Evolutionary conservation across 2,888 invertebrate genomes (phyloP), one percentile per base, ranked within the genome.

Genomic region (Melangyna quadrimaculata): DNA sequence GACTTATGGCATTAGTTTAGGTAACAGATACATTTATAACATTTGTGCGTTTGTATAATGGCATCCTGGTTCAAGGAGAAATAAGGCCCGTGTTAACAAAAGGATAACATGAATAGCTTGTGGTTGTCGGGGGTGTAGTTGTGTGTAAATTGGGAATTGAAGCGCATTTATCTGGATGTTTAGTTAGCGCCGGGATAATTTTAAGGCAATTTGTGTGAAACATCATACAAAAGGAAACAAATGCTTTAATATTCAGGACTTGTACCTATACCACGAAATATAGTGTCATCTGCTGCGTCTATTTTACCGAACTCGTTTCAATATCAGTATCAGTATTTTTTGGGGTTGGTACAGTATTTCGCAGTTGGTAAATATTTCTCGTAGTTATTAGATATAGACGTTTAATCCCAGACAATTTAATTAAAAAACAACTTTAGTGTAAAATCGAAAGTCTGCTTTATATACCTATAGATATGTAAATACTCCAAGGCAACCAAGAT

Each of bases 81-180:
- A 3, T 43, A 43, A 43, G 43, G 17, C 71, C n/a, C n/a, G n/a
- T 73, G 61, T 24, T 27, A 59, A 86, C 69, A 81, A 86, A 86
- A 78, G 81, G 73, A 86, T 81, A 57, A 81, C 72, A 55, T 80
- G 48, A 78, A 86, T 81, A 43, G 78, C 40, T 86, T 86, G 86
- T 73, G 86, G 86, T 81, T 43, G 24, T 40, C 35, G 53, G n/a
- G 69, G 81, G 77, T 37, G 53, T 27, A 67, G 48, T 72, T 67
- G 53, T 80, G 63, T 75, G 79, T 29, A 71, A 59, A 74, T 75
- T 71, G 79, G 45, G 55, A 72, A 51, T 24, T 83, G 70, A 57
- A 65, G 43, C 27, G 70, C 12, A 45, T 65, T 61, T 35, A 43
- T 59, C n/a, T n/a, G 51, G 19, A 59, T 61, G 37, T 45, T 45